Base-by-base conservation (phyloP, 2,113 vertebrate species). In the Cololabis saira region DNA sequence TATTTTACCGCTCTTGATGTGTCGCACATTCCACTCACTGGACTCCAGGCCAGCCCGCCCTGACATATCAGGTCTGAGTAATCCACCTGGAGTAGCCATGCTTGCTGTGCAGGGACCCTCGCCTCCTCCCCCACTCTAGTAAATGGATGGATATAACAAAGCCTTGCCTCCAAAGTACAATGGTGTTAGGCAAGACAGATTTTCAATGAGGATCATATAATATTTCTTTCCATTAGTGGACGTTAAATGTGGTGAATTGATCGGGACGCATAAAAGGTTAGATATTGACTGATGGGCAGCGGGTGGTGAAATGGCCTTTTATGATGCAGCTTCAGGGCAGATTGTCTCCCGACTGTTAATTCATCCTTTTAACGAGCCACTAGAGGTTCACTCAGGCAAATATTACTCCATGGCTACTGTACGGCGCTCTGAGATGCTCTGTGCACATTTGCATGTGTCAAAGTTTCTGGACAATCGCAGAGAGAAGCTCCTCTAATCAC, bases 1-100 rank as follows among this genome's bases (percentile, higher is more conserved):
- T 88, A 80, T 83, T 90, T 89, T 83, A 88, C 81, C n/a, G 56
- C 80, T 81, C 74, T 67, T 49, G 61, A 83, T 75, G 63, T 88
- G 84, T 88, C 86, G 80, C 79, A 78, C 51, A 61, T 57, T 69
- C 79, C 81, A 75, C 87, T 88, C 80, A 71, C 65, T 78, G 69
- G 64, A 54, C 59, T 74, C 51, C 53, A 27, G 24, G 22, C 44
- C 3, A 1, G 56, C 58, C 59, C 60, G 60, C 45, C 53, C 71
- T 67, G 70, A 75, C 76, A 76, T 43, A 65, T 67, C 61, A 56
- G 82, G 61, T 61, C 76, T 63, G 71, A 72, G 68, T 76, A 80
- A 85, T 86, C 75, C 77, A 83, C 81, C 77, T 74, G 72, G 49
- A 75, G 70, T 74, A 75, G 51, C 30, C 64, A 37, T 41, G 45